A percentile compares a stretch with the other conserved stretches of the same genome.
Evolutionary conservation across 2,888 invertebrate genomes (phyloP).

Genomic region (Sylvicola cinctus): DNA sequence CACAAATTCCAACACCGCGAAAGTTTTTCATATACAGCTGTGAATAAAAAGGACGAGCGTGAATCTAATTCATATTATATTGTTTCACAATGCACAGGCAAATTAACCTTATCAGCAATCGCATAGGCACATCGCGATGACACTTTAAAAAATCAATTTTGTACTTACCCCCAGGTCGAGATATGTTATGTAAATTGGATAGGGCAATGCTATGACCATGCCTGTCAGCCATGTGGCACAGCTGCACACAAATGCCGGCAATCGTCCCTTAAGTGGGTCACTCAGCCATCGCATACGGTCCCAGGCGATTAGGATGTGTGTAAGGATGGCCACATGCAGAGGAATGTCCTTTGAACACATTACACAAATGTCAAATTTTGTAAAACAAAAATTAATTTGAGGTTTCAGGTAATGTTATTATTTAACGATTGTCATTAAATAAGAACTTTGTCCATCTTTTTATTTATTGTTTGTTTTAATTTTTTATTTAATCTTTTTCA

Average conservation of each 20-base stretch:
- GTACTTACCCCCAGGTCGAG: conserved; percentile 46
- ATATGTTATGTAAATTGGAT: conserved; percentile 51
- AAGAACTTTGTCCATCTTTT: no score
- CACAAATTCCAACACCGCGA: conserved; percentile 37
- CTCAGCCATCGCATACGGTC: conserved; percentile 43
- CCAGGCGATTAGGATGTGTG: conserved; percentile 43
- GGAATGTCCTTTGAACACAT: conserved; percentile 45
- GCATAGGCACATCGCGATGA: background rate
- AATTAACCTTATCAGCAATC: conserved; percentile 1
- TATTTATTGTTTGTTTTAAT: no score
- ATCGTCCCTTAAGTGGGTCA: conserved; percentile 38
- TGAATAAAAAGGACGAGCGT: conserved; percentile 1
- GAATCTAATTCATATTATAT: no score
- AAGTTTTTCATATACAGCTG: conserved; percentile 32
- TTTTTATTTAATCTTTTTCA: no score
- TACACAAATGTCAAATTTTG: no score
- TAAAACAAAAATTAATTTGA: no score
- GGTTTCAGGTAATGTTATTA: no score
- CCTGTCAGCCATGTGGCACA: conserved; percentile 51
- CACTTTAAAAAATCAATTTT: no score
- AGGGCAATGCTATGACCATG: conserved; percentile 47
- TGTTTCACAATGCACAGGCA: background rate
- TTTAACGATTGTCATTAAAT: no score
- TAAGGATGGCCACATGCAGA: conserved; percentile 45
- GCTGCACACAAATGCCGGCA: conserved; percentile 44